A percentile compares a stretch with the other conserved stretches of the same genome.
These are phyloP conservation scores for Marcusenius ussheri DNA, from an alignment of 2,113 vertebrate genomes.

Conservation along the genomic window DNA sequence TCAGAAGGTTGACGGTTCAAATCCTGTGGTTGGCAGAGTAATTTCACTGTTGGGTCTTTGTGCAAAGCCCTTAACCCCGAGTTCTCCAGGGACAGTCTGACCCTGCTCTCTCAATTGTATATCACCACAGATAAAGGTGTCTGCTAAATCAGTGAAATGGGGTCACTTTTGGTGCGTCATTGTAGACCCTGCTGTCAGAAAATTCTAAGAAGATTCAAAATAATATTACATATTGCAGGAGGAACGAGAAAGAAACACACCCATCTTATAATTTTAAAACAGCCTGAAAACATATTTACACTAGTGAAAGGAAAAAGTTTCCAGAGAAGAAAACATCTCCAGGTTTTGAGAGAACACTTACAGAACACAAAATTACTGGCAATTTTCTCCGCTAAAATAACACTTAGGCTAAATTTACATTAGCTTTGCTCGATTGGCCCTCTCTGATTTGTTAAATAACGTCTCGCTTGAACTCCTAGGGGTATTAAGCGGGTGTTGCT, in stretches of 20 bases:
- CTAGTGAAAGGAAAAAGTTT: slow-evolving; percentile 20
- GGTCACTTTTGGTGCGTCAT: background rate
- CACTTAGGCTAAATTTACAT: slow-evolving; percentile 38
- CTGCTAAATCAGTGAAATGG: background rate
- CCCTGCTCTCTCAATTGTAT: background rate
- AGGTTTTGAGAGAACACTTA: slow-evolving; percentile 21
- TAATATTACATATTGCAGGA: background rate
- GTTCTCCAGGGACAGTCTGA: background rate
- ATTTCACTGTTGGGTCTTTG: background rate
- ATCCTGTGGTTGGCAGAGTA: background rate
- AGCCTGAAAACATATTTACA: slow-evolving; percentile 22
- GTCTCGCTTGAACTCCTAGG: slow-evolving; percentile 30
- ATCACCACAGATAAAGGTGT: background rate
- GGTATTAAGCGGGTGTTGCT: slow-evolving; percentile 36
- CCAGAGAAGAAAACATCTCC: slow-evolving; percentile 9
- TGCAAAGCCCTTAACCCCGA: background rate
- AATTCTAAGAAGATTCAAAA: background rate
- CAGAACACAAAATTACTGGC: slow-evolving; percentile 33
- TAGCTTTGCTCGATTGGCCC: slow-evolving; percentile 39
- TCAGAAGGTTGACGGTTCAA: background rate
- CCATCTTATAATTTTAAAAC: slow-evolving; percentile 8
- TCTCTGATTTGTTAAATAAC: slow-evolving; percentile 35
- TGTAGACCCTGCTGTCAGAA: background rate
- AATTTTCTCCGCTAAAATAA: slow-evolving; percentile 24
- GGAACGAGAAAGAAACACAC: background rate